These are phyloP conservation scores for Vipera latastei DNA, from an alignment of 2,797 vertebrate species.

Conservation along the genomic window DNA sequence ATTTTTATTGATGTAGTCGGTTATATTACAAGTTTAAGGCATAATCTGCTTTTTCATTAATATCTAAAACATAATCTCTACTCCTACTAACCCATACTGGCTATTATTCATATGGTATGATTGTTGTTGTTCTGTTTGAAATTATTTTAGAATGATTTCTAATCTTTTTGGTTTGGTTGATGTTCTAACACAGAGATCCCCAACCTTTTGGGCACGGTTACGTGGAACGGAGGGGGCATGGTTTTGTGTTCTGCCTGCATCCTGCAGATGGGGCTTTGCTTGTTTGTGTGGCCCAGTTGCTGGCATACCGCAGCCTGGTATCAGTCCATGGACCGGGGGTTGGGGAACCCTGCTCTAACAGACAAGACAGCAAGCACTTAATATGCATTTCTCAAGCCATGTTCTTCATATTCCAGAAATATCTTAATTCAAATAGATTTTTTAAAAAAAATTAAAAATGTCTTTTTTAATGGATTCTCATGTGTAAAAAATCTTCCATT, in stretches of 20 bases:
- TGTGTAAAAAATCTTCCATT: neutral
- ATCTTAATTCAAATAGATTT: slow-evolving; percentile 10
- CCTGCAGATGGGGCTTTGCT: too few relatives aligned
- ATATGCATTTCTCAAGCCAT: slow-evolving; percentile 1
- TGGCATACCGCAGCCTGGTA: too few relatives aligned
- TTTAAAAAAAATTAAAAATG: neutral
- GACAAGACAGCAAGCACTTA: slow-evolving; percentile 14
- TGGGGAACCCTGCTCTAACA: neutral
- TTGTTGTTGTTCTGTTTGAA: neutral
- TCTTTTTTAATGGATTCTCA: neutral
- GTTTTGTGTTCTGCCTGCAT: too few relatives aligned
- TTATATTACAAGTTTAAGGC: neutral
- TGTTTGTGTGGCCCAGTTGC: too few relatives aligned
- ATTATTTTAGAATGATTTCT: slow-evolving; percentile 11
- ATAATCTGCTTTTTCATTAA: neutral
- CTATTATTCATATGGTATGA: neutral
- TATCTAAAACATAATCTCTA: neutral
- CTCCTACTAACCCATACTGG: neutral
- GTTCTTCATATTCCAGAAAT: slow-evolving; percentile 6
- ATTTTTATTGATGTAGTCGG: neutral
- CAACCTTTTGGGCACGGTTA: too few relatives aligned
- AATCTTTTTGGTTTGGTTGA: neutral
- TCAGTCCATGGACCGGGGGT: too few relatives aligned
- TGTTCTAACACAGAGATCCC: neutral
- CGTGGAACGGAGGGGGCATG: too few relatives aligned